A percentile compares a stretch with the other conserved stretches of the same genome.
phyloP scores from a whole-genome alignment of 2,797 vertebrate species.

The Anisognathus igniventris region DNA sequence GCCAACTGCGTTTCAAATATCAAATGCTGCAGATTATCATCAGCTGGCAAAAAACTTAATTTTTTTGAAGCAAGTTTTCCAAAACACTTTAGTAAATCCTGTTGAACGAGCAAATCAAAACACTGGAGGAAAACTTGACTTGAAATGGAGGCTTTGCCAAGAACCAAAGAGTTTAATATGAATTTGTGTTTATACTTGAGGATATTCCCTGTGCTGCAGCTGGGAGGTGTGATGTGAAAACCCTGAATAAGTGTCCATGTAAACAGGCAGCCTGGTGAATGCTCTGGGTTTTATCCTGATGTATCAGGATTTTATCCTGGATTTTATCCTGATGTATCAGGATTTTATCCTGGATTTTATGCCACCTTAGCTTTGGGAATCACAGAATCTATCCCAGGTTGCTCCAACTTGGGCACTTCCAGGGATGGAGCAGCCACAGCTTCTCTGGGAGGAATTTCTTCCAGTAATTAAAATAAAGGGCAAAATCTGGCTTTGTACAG shows the following conservation, averaged over 20 bases:
- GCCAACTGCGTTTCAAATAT: not conserved
- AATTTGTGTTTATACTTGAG: not conserved
- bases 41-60: not conserved
- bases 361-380: not conserved
- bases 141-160: not conserved
- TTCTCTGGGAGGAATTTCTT: not conserved
- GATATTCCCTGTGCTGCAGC: not conserved
- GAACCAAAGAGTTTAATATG: not conserved
- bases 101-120: not conserved
- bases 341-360: not conserved
- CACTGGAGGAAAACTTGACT: not conserved
- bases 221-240: not conserved
- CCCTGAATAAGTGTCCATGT: not conserved
- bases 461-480: not conserved
- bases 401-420: rapidly evolving
- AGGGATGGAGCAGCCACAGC: not conserved
- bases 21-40: not conserved
- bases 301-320: too few relatives aligned
- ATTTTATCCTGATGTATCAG: too few relatives aligned
- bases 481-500: not conserved
- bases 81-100: not conserved
- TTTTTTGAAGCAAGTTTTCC: not conserved
- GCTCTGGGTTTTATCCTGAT: not conserved
- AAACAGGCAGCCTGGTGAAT: not conserved
- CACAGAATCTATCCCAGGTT: not conserved